A percentile compares a stretch with the other conserved stretches of the same genome.
Evolutionary conservation across 2,113 vertebrate genomes (phyloP).

Genomic region (Vireo altiloquus): DNA sequence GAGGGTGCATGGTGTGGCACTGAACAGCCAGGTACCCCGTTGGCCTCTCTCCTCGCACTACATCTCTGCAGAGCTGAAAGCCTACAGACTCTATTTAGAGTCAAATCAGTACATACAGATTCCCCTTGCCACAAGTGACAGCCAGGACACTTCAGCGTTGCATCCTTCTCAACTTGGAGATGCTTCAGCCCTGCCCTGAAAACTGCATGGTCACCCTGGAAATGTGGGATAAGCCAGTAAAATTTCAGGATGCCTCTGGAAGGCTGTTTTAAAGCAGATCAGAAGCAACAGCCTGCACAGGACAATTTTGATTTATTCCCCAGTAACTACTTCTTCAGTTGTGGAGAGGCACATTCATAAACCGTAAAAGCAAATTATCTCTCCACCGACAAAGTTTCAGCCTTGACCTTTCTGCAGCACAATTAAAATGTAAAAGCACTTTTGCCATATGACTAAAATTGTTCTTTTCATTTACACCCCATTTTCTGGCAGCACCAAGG

Average conservation of each 20-base stretch:
- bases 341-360: slow-evolving; percentile 24
- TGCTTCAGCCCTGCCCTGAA: not conserved
- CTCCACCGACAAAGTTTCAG: not conserved
- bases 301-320: not conserved
- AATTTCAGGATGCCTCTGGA: not conserved
- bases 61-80: not conserved
- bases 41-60: not conserved
- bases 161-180: not conserved
- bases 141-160: not conserved
- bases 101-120: fast-evolving
- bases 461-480: not conserved
- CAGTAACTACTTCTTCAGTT: not conserved
- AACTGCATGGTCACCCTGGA: not conserved
- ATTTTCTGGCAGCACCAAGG: not conserved
- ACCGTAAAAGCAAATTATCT: not conserved
- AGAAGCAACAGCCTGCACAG: not conserved
- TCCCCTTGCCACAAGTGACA: not conserved
- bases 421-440: not conserved
- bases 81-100: not conserved
- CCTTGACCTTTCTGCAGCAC: not conserved
- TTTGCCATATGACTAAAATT: not conserved
- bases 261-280: not conserved
- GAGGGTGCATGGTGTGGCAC: not conserved
- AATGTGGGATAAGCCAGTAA: not conserved
- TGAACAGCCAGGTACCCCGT: fast-evolving